Evolutionary conservation across 2,113 vertebrate species (phyloP).

Genomic region (Silurus meridionalis): DNA sequence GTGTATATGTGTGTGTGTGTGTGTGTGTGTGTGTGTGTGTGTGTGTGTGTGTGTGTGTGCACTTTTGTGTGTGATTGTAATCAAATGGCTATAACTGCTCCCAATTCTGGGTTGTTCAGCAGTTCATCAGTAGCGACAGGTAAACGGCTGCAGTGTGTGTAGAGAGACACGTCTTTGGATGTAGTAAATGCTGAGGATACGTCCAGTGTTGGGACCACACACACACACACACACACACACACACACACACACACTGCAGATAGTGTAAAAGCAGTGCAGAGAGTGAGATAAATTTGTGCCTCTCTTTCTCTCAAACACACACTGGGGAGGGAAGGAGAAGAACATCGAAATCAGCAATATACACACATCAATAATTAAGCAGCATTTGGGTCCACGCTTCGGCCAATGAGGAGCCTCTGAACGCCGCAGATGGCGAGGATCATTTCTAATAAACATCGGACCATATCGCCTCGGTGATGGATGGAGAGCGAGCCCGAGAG

Average conservation of each 20-base stretch:
- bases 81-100: slow-evolving; percentile 9
- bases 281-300: slow-evolving; percentile 73
- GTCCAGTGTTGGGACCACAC: slow-evolving; percentile 64
- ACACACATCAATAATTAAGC: slow-evolving; percentile 80
- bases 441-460: slow-evolving; percentile 55
- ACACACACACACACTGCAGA: slow-evolving; percentile 37
- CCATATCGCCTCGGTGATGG: slow-evolving; percentile 23
- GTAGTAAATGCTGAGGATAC: slow-evolving; percentile 73
- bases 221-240: slow-evolving; percentile 28
- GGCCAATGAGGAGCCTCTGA: slow-evolving; percentile 43
- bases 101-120: neutral
- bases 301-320: slow-evolving; percentile 62
- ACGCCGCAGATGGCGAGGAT: slow-evolving; percentile 43
- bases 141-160: slow-evolving; percentile 35
- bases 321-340: slow-evolving; percentile 71
- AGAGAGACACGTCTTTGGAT: slow-evolving; percentile 41
- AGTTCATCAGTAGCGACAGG: slow-evolving; percentile 14
- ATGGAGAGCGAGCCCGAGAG: slow-evolving; percentile 7
- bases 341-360: slow-evolving; percentile 78
- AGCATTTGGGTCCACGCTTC: slow-evolving; percentile 46
- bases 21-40: slow-evolving; percentile 48
- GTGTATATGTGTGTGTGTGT: slow-evolving; percentile 51
- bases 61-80: slow-evolving; percentile 12
- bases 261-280: slow-evolving; percentile 62
- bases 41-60: slow-evolving; percentile 50